These are phyloP conservation scores for Neelides sp. DNA, from an alignment of 1,140 invertebrate genomes.

Conservation along the genomic window DNA sequence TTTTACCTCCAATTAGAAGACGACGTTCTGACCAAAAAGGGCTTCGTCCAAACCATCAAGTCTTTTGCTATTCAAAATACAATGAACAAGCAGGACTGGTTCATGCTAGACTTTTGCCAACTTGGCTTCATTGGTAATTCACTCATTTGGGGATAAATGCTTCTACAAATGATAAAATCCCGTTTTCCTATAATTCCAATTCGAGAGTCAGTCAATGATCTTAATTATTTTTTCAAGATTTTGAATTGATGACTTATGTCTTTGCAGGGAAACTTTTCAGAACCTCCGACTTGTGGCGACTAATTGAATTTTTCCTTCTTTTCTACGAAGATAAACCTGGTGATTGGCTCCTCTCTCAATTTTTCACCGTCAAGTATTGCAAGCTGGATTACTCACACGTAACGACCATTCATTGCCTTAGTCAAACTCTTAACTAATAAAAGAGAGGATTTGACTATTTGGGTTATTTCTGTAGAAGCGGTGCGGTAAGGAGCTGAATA, in stretches of 20 bases:
- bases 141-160: background rate
- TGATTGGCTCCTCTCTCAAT: constrained; percentile 87
- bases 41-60: constrained; percentile 77
- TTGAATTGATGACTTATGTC: constrained; percentile 25
- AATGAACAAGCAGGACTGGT: constrained; percentile 65
- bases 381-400: constrained; percentile 67
- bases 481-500: constrained; percentile 64
- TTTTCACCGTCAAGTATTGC: constrained; percentile 82
- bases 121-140: constrained; percentile 74
- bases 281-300: constrained; percentile 68
- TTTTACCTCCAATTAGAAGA: constrained; percentile 76
- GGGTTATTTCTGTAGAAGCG: constrained; percentile 54
- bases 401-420: too few relatives aligned
- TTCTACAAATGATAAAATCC: constrained; percentile 8
- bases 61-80: constrained; percentile 70
- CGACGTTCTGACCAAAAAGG: constrained; percentile 79
- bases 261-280: constrained; percentile 80
- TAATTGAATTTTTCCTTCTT: constrained; percentile 87
- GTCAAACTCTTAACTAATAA: too few relatives aligned
- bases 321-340: constrained; percentile 94
- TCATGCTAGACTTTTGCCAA: constrained; percentile 87
- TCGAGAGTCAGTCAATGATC: background rate
- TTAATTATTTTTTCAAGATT: constrained; percentile 6
- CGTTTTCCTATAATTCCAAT: background rate
- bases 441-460: constrained; percentile 9